Evolutionary conservation across 2,888 invertebrate genomes (phyloP).

Genomic region (Acanthacorydalis orientalis): DNA sequence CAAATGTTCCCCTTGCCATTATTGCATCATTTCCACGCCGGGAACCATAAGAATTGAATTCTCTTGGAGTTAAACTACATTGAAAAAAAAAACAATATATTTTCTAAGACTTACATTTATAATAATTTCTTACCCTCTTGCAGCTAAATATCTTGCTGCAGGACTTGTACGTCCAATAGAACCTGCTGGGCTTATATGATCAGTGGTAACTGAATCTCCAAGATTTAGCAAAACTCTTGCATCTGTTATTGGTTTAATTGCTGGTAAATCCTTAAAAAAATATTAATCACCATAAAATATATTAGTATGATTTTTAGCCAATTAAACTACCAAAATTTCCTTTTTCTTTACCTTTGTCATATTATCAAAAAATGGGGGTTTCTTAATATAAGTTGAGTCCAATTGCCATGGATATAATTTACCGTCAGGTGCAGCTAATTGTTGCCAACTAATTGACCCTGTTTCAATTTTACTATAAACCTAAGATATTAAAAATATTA

Average conservation of each 20-base stretch:
- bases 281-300: constrained; percentile 5
- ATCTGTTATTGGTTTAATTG: constrained; percentile 39
- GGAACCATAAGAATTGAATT: constrained; percentile 97
- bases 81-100: background rate
- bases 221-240: constrained; percentile 74
- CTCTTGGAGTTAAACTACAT: constrained; percentile 54
- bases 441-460: constrained; percentile 78
- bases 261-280: constrained; percentile 38
- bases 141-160: constrained; percentile 67
- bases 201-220: constrained; percentile 95
- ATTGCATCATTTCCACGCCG: constrained; percentile 94
- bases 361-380: constrained; percentile 85
- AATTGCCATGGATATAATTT: constrained; percentile 83
- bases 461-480: constrained; percentile 68
- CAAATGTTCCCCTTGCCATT: constrained; percentile 96
- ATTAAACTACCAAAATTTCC: background rate
- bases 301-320: background rate
- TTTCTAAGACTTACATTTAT: background rate
- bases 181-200: constrained; percentile 97
- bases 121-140: constrained; percentile 41
- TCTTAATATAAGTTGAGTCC: constrained; percentile 87
- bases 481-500: constrained; percentile 14
- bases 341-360: constrained; percentile 43
- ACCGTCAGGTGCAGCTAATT: constrained; percentile 58
- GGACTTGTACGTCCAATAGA: constrained; percentile 91